A percentile compares a stretch with the other conserved stretches of the same genome.
These are phyloP conservation scores for Etheostoma perlongum DNA, from an alignment of 2,797 vertebrate species.

Conservation along the genomic window DNA sequence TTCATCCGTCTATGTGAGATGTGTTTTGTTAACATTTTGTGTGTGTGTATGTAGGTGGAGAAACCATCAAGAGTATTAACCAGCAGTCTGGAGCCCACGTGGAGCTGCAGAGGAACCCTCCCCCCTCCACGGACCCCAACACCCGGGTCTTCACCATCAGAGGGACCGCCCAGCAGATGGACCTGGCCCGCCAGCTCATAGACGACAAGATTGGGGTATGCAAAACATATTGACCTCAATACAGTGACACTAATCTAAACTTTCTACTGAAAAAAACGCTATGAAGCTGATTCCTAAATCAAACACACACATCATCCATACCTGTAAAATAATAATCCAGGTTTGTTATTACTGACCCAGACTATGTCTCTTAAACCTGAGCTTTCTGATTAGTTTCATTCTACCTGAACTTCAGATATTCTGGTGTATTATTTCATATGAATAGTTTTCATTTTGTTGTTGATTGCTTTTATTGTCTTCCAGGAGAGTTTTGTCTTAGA, in stretches of 20 bases:
- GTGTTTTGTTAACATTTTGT: too few relatives aligned
- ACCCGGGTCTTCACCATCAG: constrained; percentile 96
- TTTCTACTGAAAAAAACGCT: background rate
- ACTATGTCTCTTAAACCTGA: too few relatives aligned
- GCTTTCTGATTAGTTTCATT: too few relatives aligned
- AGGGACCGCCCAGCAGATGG: constrained; percentile 94
- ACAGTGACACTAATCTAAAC: background rate
- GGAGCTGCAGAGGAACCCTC: constrained; percentile 97
- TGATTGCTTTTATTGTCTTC: background rate
- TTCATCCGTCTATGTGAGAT: too few relatives aligned
- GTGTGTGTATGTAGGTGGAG: constrained; percentile 87
- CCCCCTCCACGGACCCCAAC: constrained; percentile 94
- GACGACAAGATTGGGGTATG: constrained; percentile 98
- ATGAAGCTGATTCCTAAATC: background rate
- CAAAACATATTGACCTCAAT: background rate
- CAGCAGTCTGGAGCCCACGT: constrained; percentile 97
- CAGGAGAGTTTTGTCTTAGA: background rate
- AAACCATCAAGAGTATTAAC: constrained; percentile 98
- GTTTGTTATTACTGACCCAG: too few relatives aligned
- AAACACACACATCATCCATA: background rate
- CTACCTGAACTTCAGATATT: too few relatives aligned
- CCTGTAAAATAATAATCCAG: too few relatives aligned
- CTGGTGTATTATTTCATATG: too few relatives aligned
- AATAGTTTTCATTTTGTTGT: too few relatives aligned
- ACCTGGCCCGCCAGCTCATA: constrained; percentile 95